These are phyloP conservation scores for Lycodopsis pacificus DNA, from an alignment of 2,797 vertebrate genomes.

Conservation along the genomic window DNA sequence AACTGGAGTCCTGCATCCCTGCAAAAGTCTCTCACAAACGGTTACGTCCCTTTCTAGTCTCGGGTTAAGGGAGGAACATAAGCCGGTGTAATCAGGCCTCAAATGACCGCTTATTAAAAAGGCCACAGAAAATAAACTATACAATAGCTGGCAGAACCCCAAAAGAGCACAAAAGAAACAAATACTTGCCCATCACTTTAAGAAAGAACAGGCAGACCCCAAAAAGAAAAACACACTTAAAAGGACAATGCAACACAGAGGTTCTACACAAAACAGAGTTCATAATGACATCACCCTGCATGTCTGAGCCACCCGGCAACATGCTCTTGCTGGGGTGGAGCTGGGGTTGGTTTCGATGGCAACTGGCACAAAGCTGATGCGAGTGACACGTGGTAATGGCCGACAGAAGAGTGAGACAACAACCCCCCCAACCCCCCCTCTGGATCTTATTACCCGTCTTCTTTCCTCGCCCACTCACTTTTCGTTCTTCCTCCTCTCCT, in stretches of 20 bases:
- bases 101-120: background rate
- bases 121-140: background rate
- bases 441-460: constrained; percentile 46
- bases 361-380: constrained; percentile 46
- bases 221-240: too few relatives aligned
- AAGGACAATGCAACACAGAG: too few relatives aligned
- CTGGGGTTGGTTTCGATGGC: constrained; percentile 61
- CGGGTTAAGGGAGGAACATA: background rate
- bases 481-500: background rate
- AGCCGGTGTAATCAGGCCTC: fast-evolving
- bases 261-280: too few relatives aligned
- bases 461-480: background rate
- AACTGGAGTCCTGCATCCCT: background rate
- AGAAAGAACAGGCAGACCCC: too few relatives aligned
- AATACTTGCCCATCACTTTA: too few relatives aligned
- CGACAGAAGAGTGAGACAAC: constrained; percentile 26
- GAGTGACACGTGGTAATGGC: constrained; percentile 63
- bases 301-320: constrained; percentile 5
- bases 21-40: constrained; percentile 8
- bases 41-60: background rate
- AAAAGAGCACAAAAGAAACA: background rate
- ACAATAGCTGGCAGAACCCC: too few relatives aligned
- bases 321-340: constrained; percentile 23
- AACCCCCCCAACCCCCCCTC: constrained; percentile 1
- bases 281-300: background rate